Conservation (phyloP, 1,140 invertebrate species). For the Drosophila prosaltans region DNA sequence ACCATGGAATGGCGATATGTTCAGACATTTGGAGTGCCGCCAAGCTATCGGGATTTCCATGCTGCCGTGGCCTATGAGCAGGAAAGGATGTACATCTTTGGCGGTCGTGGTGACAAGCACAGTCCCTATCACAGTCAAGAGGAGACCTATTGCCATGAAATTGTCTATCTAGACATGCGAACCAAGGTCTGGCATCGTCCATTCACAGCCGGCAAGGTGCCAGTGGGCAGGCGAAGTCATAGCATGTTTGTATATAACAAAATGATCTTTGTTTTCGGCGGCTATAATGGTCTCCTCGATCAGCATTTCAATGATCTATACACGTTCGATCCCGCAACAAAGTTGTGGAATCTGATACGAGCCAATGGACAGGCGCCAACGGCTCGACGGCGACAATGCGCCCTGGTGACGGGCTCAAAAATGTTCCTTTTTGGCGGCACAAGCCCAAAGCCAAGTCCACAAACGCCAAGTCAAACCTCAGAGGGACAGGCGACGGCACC, state of each 20-base stretch:
- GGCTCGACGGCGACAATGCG: constrained; percentile 90
- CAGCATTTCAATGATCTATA: constrained; percentile 93
- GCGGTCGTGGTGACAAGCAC: constrained; percentile 89
- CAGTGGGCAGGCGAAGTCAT: constrained; percentile 92
- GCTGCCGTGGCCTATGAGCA: constrained; percentile 89
- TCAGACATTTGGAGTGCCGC: constrained; percentile 85
- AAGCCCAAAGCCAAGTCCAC: constrained; percentile 84
- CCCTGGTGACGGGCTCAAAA: constrained; percentile 88
- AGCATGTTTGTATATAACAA: constrained; percentile 92
- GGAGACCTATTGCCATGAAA: constrained; percentile 91
- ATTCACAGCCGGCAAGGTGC: constrained; percentile 84
- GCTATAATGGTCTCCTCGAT: constrained; percentile 90
- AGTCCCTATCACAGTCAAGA: constrained; percentile 87
- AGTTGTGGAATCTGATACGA: constrained; percentile 87
- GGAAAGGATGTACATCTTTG: constrained; percentile 92
- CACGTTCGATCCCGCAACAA: constrained; percentile 87
- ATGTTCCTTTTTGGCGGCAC: constrained; percentile 94
- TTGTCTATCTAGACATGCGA: constrained; percentile 90
- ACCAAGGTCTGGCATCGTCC: constrained; percentile 88
- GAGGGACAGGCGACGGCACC: neutral
- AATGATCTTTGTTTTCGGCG: constrained; percentile 93
- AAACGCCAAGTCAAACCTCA: neutral
- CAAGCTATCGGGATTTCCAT: constrained; percentile 93
- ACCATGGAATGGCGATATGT: constrained; percentile 89
- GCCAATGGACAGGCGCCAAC: constrained; percentile 86